Base-by-base conservation (phyloP, 2,113 vertebrate species). In the Synchiropus splendidus region DNA sequence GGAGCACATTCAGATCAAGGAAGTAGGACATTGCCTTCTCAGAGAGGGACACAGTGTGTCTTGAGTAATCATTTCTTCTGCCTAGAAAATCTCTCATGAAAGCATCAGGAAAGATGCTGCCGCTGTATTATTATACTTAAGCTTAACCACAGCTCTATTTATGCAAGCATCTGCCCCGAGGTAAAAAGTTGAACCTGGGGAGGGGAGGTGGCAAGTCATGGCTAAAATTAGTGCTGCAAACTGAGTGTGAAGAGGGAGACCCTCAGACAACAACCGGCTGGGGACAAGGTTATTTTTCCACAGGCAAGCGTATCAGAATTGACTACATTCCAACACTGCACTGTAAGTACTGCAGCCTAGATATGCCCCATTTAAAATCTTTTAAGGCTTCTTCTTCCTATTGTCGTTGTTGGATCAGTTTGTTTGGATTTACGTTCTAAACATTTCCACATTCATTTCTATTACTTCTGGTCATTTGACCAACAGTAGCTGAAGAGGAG, bases 151-250 rank as follows among this genome's bases (percentile, higher is more conserved):
- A 64, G 57, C 39, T 42, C 39, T 57, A 34, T 58, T 45, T 54
- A 50, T 31, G 54, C 30, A 15, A 13, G 11, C 16, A 39, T 36
- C 49, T 39, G 17, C 45, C 64, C 45, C 12, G 12, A 36, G 67
- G 64, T 32, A 50, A 58, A 73, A 63, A 44, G 50, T 64, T 52
- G 42, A 58, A 48, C 59, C 58, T 58, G n/a, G 9, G 9, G 31
- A 27, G 42, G 55, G 48, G 27, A 37, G 43, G 36, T 51, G 42
- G 33, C 61, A 56, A 37, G 51, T 48, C 32, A 45, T 3, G 16
- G 59, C 69, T 70, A 65, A 67, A 70, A 64, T 70, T 70, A 80
- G 60, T 74, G 39, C 42, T 41, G 58, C 14, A 62, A 49, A 58
- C 17, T 38, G 68, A 51, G 54, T 48, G 54, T 53, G 56, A 67